These are phyloP conservation scores for Diabrotica balteata DNA, from an alignment of 2,888 invertebrate species.

Conservation along the genomic window DNA sequence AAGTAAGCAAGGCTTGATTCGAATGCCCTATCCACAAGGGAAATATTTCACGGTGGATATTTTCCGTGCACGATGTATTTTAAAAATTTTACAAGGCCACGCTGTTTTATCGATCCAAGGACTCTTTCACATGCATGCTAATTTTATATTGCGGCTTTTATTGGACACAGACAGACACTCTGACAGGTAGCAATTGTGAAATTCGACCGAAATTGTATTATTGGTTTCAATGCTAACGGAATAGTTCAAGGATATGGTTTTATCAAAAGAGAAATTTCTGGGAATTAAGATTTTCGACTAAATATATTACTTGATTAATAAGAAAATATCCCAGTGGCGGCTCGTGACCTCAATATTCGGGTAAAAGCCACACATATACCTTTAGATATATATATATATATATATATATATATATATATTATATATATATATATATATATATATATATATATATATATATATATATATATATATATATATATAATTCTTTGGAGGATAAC, in stretches of 20 bases:
- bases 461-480: too few species aligned
- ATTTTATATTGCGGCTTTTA: constrained; percentile 8
- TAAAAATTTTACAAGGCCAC: constrained; percentile 10
- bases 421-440: too few species aligned
- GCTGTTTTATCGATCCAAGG: constrained; percentile 6
- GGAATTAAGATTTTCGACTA: neutral
- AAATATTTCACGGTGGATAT: neutral
- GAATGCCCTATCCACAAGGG: neutral
- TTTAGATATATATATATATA: too few species aligned
- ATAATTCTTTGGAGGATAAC: too few species aligned
- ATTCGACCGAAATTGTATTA: neutral
- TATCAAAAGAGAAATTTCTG: constrained; percentile 5
- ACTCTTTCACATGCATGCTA: constrained; percentile 14
- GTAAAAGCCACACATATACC: too few species aligned
- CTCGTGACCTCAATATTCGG: too few species aligned
- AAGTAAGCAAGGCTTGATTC: neutral
- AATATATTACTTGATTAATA: too few species aligned
- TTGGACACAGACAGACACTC: neutral
- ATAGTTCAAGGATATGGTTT: neutral
- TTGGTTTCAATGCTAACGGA: neutral
- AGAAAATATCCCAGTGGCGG: too few species aligned
- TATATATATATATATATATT: too few species aligned
- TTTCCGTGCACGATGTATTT: neutral
- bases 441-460: too few species aligned
- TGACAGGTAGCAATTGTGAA: neutral